Percentiles rank a stretch among this genome's conserved stretches.
Evolutionary conservation across 1,140 invertebrate genomes (phyloP).

Genomic region (Meteorus sp.): DNA sequence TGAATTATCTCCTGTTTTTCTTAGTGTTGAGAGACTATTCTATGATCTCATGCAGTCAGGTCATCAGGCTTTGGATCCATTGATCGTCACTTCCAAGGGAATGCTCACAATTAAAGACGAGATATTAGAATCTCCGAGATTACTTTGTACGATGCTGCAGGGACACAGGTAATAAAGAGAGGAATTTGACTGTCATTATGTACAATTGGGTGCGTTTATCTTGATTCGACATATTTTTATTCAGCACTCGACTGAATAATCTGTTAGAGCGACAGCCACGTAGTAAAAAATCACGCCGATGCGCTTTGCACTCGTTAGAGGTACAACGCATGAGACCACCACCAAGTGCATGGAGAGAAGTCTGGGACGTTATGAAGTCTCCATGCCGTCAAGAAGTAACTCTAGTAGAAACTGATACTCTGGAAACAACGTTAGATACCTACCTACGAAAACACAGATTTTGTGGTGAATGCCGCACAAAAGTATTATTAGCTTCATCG

Average conservation of each 20-base stretch:
- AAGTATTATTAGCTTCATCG: slow-evolving; percentile 84
- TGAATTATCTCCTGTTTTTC: slow-evolving; percentile 44
- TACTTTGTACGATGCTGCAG: slow-evolving; percentile 80
- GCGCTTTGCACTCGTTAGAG: slow-evolving; percentile 84
- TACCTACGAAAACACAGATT: slow-evolving; percentile 92
- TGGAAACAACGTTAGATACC: slow-evolving; percentile 82
- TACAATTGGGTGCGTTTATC: too few relatives aligned
- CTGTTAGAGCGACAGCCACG: slow-evolving; percentile 79
- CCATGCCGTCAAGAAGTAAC: slow-evolving; percentile 84
- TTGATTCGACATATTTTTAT: slow-evolving; percentile 30
- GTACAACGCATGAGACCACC: slow-evolving; percentile 76
- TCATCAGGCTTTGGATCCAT: slow-evolving; percentile 81
- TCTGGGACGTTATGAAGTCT: slow-evolving; percentile 85
- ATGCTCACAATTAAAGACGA: slow-evolving; percentile 77
- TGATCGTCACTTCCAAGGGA: slow-evolving; percentile 71
- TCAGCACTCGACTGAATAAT: slow-evolving; percentile 73
- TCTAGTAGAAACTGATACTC: slow-evolving; percentile 78
- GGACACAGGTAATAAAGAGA: slow-evolving; percentile 73
- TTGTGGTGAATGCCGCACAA: slow-evolving; percentile 88
- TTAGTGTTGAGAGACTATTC: slow-evolving; percentile 83
- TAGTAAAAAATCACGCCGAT: slow-evolving; percentile 84
- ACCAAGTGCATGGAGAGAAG: slow-evolving; percentile 73
- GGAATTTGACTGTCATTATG: neutral
- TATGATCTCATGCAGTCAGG: slow-evolving; percentile 78
- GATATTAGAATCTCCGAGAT: slow-evolving; percentile 73